A percentile compares a stretch with the other conserved stretches of the same genome.
Conservation (phyloP, 2,888 invertebrate species). For the Tipula unca region DNA sequence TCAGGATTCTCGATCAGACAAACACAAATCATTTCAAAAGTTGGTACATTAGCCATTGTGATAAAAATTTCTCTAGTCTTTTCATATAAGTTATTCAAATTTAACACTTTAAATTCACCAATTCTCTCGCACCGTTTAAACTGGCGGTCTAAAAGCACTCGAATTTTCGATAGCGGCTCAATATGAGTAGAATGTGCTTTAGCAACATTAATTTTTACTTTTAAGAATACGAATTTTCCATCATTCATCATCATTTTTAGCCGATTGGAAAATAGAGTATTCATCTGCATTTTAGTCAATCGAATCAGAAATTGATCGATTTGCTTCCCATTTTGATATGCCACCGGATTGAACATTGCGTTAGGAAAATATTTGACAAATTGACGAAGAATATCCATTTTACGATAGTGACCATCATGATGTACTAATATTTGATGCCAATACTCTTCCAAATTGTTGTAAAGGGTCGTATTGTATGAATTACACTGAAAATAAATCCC, state of each 20-base stretch:
- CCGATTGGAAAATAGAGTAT: not conserved
- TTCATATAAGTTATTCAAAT: not conserved
- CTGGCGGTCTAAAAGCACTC: not conserved
- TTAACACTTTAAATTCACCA: not conserved
- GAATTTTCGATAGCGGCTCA: not conserved
- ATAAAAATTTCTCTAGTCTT: conserved; percentile 9
- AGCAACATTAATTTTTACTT: conserved; percentile 21
- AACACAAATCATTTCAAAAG: conserved; percentile 16
- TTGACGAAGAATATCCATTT: not conserved
- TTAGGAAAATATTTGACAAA: not conserved
- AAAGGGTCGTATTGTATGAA: not conserved
- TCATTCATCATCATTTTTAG: not conserved
- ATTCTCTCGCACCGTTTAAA: not conserved
- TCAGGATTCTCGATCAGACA: not conserved
- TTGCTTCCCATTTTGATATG: conserved; percentile 9
- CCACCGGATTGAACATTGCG: conserved; percentile 18
- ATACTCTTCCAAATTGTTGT: not conserved
- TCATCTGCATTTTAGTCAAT: conserved; percentile 1
- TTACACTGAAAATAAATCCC: not conserved
- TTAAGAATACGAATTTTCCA: not conserved
- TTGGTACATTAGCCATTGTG: conserved; percentile 20
- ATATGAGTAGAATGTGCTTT: not conserved
- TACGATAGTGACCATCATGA: not conserved
- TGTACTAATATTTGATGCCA: conserved; percentile 8
- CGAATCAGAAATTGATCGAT: conserved; percentile 20